Conservation (phyloP, 2,888 invertebrate genomes). For the Epirrhoe alternata region DNA sequence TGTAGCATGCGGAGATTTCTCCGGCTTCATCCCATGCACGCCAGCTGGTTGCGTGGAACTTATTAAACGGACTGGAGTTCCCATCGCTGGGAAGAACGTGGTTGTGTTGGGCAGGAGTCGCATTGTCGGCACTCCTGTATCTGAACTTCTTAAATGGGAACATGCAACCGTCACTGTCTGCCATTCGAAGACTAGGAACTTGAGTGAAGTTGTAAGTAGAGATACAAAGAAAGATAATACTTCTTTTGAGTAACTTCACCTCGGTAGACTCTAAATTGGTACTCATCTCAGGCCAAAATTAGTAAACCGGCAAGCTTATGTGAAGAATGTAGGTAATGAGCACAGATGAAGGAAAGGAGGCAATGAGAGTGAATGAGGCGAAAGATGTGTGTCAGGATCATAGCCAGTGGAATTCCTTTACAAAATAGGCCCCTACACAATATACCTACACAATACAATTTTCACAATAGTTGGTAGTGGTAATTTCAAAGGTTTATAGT, state of each 20-base stretch:
- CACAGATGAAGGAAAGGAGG: too few relatives aligned
- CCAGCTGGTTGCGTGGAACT: constrained; percentile 97
- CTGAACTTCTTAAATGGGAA: constrained; percentile 97
- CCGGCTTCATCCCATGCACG: constrained; percentile 97
- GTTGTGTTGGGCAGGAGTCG: constrained; percentile 98
- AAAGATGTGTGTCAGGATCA: too few relatives aligned
- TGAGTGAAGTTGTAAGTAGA: constrained; percentile 88
- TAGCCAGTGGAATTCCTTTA: too few relatives aligned
- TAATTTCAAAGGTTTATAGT: too few relatives aligned
- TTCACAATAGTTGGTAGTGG: too few relatives aligned
- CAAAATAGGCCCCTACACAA: too few relatives aligned
- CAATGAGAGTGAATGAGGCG: too few relatives aligned
- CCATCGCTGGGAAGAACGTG: constrained; percentile 92
- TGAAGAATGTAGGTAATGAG: too few relatives aligned
- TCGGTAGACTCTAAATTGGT: too few relatives aligned
- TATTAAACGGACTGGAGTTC: constrained; percentile 91
- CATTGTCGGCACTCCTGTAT: constrained; percentile 98
- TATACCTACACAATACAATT: too few relatives aligned
- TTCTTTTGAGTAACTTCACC: not conserved
- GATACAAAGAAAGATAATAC: not conserved
- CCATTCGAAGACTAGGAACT: constrained; percentile 96
- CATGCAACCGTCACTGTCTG: constrained; percentile 98
- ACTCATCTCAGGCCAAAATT: too few relatives aligned
- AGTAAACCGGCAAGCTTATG: too few relatives aligned
- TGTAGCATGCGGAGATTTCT: constrained; percentile 94